Conservation (phyloP, 2,888 invertebrate genomes). For the Sympetrum striolatum region DNA sequence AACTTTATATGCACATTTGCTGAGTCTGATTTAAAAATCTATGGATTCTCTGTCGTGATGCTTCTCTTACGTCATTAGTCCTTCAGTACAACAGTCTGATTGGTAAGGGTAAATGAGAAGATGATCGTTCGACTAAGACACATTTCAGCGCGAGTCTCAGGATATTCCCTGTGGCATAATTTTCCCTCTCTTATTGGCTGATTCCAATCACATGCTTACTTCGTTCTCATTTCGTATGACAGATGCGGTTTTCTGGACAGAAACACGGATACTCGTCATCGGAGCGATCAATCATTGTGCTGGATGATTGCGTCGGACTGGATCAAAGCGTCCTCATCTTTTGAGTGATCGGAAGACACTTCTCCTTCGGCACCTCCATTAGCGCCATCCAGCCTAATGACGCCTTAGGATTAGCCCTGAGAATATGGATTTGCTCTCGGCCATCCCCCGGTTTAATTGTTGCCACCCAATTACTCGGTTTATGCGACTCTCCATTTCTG, state of each 20-base stretch:
- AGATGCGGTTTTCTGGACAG: background rate
- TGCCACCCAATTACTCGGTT: conserved; percentile 34
- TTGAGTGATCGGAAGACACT: background rate
- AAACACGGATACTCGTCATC: background rate
- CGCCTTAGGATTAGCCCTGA: background rate
- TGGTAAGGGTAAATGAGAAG: too few relatives aligned
- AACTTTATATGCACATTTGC: too few relatives aligned
- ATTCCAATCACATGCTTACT: too few relatives aligned
- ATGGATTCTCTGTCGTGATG: too few relatives aligned
- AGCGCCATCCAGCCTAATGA: background rate
- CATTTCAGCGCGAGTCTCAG: too few relatives aligned
- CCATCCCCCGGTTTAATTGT: conserved; percentile 14
- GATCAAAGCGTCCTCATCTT: background rate
- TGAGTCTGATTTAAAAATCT: too few relatives aligned
- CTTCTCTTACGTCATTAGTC: too few relatives aligned
- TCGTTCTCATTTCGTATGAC: background rate
- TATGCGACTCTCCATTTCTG: background rate
- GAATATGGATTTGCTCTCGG: background rate
- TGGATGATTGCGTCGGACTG: background rate
- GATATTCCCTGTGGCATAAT: too few relatives aligned
- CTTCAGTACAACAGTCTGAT: too few relatives aligned
- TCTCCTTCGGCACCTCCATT: background rate
- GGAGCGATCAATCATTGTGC: background rate
- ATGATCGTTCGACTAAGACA: too few relatives aligned
- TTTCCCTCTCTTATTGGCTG: too few relatives aligned